Conservation (phyloP, 30 jellyfish, hydroid and myxozoan genomes). For the Haliclystus octoradiatus region DNA sequence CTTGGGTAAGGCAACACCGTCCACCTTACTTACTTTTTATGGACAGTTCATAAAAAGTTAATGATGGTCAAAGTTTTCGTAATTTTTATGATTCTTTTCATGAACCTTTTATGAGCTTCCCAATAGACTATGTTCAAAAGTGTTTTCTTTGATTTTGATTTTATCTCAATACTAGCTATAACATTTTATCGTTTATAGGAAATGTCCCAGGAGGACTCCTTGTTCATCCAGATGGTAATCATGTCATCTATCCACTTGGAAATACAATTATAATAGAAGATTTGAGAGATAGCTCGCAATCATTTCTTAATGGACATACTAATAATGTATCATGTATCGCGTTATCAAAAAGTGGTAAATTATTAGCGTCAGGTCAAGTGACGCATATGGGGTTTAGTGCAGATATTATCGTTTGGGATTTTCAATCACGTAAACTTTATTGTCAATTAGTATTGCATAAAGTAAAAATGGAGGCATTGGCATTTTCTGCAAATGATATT, state of each 20-base stretch:
- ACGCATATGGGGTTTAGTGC: constrained; percentile 98
- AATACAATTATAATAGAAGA: constrained; percentile 80
- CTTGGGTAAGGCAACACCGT: no score
- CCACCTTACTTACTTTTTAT: no score
- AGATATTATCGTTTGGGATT: constrained; percentile 93
- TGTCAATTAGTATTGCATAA: constrained; percentile 61
- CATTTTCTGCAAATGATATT: constrained; percentile 84
- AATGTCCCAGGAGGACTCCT: constrained; percentile 84
- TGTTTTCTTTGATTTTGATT: background rate
- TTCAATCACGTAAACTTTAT: constrained; percentile 18
- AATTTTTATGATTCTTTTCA: no score
- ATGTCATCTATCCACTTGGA: constrained; percentile 80
- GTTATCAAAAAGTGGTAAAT: constrained; percentile 68
- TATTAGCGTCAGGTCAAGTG: constrained; percentile 89
- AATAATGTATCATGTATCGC: constrained; percentile 90
- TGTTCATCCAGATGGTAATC: constrained; percentile 79
- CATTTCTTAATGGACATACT: constrained; percentile 83
- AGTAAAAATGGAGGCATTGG: constrained; percentile 90
- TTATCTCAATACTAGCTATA: background rate
- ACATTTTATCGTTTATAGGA: constrained; percentile 34
- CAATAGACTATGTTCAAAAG: background rate
- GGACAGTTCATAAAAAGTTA: no score
- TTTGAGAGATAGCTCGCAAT: constrained; percentile 48
- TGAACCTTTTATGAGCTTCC: no score
- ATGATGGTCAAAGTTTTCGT: no score